These are phyloP conservation scores for Phyllotreta striolata DNA, from an alignment of 2,888 invertebrate species.

Conservation along the genomic window DNA sequence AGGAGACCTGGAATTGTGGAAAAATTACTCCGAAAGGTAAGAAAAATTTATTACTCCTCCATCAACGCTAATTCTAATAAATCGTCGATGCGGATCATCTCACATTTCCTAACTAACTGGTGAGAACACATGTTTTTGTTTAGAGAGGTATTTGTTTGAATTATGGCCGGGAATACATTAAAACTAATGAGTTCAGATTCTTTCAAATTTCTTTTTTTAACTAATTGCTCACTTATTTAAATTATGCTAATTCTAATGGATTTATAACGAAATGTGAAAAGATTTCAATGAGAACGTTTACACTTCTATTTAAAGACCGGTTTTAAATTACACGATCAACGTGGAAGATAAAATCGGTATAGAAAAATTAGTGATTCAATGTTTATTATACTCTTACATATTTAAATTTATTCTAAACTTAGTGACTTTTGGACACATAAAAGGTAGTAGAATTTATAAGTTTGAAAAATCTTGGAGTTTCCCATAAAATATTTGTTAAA, in stretches of 20 bases:
- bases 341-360: no score
- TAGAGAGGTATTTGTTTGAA: conserved; percentile 16
- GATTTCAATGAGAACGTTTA: conserved; percentile 18
- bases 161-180: conserved; percentile 21
- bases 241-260: conserved; percentile 24
- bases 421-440: no score
- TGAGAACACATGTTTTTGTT: conserved; percentile 22
- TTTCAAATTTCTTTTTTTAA: conserved; percentile 25
- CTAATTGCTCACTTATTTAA: conserved; percentile 18
- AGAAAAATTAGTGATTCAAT: no score
- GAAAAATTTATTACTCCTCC: conserved; percentile 5
- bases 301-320: conserved; percentile 1
- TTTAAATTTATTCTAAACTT: neutral
- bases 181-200: conserved; percentile 24
- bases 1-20: conserved; percentile 5
- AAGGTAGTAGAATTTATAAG: no score
- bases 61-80: conserved; percentile 16
- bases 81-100: conserved; percentile 18
- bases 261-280: conserved; percentile 25
- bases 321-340: neutral
- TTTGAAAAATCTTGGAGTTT: no score
- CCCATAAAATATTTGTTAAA: no score
- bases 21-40: conserved; percentile 29
- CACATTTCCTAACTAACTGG: conserved; percentile 16
- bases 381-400: neutral